These are phyloP conservation scores for Atherinomorus stipes DNA, from an alignment of 2,113 vertebrate genomes.

Conservation along the genomic window DNA sequence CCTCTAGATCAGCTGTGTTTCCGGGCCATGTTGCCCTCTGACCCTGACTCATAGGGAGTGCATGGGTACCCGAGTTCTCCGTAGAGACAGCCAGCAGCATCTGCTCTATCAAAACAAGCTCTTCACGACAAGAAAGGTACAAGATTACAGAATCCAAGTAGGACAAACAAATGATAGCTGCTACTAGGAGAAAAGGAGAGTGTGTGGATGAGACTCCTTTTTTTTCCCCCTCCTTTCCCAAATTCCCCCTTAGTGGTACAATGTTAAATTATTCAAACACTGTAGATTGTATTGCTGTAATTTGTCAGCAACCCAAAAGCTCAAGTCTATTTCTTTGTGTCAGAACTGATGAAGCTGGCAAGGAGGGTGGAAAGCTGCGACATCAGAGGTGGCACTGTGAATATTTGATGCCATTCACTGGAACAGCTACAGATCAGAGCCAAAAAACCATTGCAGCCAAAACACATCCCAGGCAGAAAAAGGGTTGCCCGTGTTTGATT, in stretches of 20 bases:
- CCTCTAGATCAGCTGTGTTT: slow-evolving; percentile 55
- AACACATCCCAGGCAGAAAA: slow-evolving; percentile 54
- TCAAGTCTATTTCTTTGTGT: slow-evolving; percentile 75
- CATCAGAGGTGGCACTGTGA: slow-evolving; percentile 64
- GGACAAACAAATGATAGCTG: slow-evolving; percentile 36
- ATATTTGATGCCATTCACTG: slow-evolving; percentile 71
- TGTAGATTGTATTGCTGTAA: slow-evolving; percentile 66
- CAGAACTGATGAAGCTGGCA: slow-evolving; percentile 75
- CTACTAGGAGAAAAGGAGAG: slow-evolving; percentile 37
- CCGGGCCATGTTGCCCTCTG: slow-evolving; percentile 45
- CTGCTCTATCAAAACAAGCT: slow-evolving; percentile 40
- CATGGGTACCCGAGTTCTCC: slow-evolving; percentile 38
- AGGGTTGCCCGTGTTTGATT: slow-evolving; percentile 59
- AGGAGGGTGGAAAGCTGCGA: slow-evolving; percentile 63
- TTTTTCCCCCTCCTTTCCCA: slow-evolving; percentile 6
- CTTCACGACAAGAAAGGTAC: slow-evolving; percentile 40
- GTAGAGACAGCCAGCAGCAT: slow-evolving; percentile 39
- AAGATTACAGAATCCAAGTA: slow-evolving; percentile 44
- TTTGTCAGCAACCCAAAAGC: slow-evolving; percentile 78
- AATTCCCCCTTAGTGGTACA: slow-evolving; percentile 21
- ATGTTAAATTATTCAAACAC: slow-evolving; percentile 72
- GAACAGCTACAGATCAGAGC: slow-evolving; percentile 60
- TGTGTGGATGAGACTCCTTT: slow-evolving; percentile 2
- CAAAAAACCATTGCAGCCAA: slow-evolving; percentile 62
- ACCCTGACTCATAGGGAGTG: slow-evolving; percentile 32